Percentiles rank a stretch among this genome's conserved stretches.
Evolutionary conservation across 2,797 vertebrate species (phyloP).

Genomic region (Lepidocolaptes lacrymiger): DNA sequence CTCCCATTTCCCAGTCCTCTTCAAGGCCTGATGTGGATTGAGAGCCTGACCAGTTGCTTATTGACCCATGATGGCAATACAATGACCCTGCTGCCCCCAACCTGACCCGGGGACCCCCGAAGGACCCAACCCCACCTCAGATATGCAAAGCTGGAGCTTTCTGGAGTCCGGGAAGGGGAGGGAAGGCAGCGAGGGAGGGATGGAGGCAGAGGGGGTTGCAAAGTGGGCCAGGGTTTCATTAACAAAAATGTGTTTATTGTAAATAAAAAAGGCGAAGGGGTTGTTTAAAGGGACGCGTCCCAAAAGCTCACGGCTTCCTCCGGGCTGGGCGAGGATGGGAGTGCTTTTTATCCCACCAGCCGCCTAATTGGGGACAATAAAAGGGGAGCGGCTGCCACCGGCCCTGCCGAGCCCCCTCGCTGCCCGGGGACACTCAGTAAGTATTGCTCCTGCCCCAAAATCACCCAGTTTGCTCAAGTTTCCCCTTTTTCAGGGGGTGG

Average conservation of each 20-base stretch:
- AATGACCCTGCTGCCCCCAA: constrained; percentile 63
- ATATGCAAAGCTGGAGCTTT: constrained; percentile 29
- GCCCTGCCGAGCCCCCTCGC: background rate
- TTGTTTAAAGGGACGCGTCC: background rate
- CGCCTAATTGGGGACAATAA: background rate
- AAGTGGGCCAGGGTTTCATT: background rate
- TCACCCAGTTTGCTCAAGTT: background rate
- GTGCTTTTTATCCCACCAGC: background rate
- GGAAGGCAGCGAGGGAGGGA: too few species aligned
- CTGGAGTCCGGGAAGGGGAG: background rate
- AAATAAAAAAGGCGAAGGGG: constrained; percentile 3
- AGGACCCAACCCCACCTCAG: constrained; percentile 49
- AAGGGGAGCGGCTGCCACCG: background rate
- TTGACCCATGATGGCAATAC: constrained; percentile 67
- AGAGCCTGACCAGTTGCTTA: constrained; percentile 63
- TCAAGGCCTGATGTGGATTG: constrained; percentile 61
- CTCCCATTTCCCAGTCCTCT: constrained; percentile 62
- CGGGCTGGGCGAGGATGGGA: background rate
- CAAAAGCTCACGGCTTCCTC: background rate
- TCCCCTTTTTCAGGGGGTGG: accelerated
- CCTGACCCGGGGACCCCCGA: constrained; percentile 61
- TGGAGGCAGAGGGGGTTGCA: background rate
- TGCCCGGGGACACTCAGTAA: background rate
- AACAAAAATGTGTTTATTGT: constrained; percentile 13
- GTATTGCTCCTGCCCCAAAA: accelerated